Percentiles rank a stretch among this genome's conserved stretches.
phyloP scores from a whole-genome alignment of 2,888 invertebrate species.

The Leptogaster cylindrica region DNA sequence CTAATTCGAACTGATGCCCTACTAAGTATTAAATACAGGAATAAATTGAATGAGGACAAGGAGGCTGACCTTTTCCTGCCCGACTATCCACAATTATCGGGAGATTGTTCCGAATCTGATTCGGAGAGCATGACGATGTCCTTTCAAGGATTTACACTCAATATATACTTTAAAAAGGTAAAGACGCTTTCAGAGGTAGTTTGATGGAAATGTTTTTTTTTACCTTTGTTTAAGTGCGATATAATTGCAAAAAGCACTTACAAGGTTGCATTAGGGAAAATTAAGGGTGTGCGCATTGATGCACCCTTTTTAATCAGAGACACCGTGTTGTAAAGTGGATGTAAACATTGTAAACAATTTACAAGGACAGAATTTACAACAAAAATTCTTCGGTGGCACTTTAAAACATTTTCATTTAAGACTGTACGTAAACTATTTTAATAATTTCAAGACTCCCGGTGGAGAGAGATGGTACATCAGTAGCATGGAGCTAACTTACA shows the following conservation, averaged over 20 bases:
- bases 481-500: constrained; percentile 77
- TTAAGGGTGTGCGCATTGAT: too few species aligned
- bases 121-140: constrained; percentile 73
- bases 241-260: too few species aligned
- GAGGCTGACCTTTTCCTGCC: constrained; percentile 79
- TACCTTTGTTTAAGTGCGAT: too few species aligned
- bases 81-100: constrained; percentile 73
- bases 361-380: too few species aligned
- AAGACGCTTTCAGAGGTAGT: constrained; percentile 12
- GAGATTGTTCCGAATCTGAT: constrained; percentile 78
- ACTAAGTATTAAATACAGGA: constrained; percentile 73
- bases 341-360: too few species aligned
- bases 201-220: too few species aligned
- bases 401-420: too few species aligned
- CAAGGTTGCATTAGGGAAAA: too few species aligned
- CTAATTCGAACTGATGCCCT: constrained; percentile 78
- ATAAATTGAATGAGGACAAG: constrained; percentile 69
- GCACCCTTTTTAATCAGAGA: too few species aligned
- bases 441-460: constrained; percentile 75
- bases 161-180: constrained; percentile 83
- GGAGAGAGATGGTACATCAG: constrained; percentile 89
- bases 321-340: too few species aligned
- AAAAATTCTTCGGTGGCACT: too few species aligned
- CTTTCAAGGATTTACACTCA: constrained; percentile 77
- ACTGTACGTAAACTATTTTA: neutral